Conservation (phyloP, 2,888 invertebrate genomes). For the Proisotoma minuta region DNA sequence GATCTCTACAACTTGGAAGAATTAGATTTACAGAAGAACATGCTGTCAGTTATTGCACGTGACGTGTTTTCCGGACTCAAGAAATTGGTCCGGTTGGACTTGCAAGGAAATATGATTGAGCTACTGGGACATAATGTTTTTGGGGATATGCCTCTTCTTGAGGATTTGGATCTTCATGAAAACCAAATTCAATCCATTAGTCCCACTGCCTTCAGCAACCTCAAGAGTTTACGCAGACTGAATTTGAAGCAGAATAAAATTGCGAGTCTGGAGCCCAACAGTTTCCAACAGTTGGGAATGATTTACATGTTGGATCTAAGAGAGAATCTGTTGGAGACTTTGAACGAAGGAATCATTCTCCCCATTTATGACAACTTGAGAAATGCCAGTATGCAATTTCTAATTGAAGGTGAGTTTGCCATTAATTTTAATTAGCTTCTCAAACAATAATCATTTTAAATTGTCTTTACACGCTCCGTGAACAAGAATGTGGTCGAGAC, state of each 20-base stretch:
- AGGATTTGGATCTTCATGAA: slow-evolving; percentile 62
- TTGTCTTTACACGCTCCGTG: neutral
- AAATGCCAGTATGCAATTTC: slow-evolving; percentile 67
- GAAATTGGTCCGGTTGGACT: slow-evolving; percentile 66
- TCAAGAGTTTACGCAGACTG: slow-evolving; percentile 66
- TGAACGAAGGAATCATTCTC: slow-evolving; percentile 70
- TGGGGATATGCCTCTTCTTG: slow-evolving; percentile 69
- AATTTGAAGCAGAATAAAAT: slow-evolving; percentile 73
- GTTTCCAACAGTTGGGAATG: slow-evolving; percentile 68
- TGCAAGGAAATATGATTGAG: slow-evolving; percentile 65
- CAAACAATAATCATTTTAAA: too few relatives aligned
- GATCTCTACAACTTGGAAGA: slow-evolving; percentile 47
- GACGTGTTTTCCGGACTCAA: slow-evolving; percentile 73
- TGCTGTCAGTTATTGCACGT: slow-evolving; percentile 67
- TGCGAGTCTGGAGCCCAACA: slow-evolving; percentile 63
- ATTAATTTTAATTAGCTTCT: too few relatives aligned
- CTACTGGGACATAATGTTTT: slow-evolving; percentile 75
- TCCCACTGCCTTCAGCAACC: slow-evolving; percentile 70
- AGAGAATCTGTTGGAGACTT: slow-evolving; percentile 69
- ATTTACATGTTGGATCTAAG: slow-evolving; percentile 71
- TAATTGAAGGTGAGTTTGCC: slow-evolving; percentile 71
- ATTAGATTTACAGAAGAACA: slow-evolving; percentile 55
- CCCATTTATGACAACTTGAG: slow-evolving; percentile 74
- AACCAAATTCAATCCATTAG: slow-evolving; percentile 63
- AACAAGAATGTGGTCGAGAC: too few relatives aligned